Percentiles rank a stretch among this genome's conserved stretches.
phyloP scores from a whole-genome alignment of 1,140 invertebrate genomes.

The Saccostrea cuccullata region DNA sequence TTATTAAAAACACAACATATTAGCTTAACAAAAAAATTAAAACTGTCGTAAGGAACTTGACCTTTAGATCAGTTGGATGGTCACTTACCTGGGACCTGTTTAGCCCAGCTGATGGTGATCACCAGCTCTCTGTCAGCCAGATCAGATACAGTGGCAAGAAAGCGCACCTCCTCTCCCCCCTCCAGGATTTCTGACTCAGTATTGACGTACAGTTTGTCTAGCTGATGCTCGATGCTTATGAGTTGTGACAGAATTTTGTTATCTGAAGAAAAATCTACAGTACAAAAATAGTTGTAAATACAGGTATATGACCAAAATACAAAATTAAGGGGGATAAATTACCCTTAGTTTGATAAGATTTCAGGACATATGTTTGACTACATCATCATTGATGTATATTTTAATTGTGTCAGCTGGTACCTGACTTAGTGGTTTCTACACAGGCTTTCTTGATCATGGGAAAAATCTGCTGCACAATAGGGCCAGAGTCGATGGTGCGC shows the following conservation, averaged over 20 bases:
- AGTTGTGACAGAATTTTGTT: constrained; percentile 94
- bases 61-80: neutral
- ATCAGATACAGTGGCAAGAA: constrained; percentile 87
- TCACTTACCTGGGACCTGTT: constrained; percentile 92
- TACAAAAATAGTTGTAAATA: constrained; percentile 32
- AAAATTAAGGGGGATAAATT: neutral
- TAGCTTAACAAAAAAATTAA: too few species aligned
- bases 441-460: constrained; percentile 73
- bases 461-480: constrained; percentile 70
- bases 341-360: neutral
- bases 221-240: constrained; percentile 92
- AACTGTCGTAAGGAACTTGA: too few species aligned
- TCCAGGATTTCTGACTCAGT: constrained; percentile 83
- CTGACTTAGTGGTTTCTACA: constrained; percentile 58
- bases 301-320: neutral
- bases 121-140: constrained; percentile 96
- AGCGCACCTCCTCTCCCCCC: constrained; percentile 81
- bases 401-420: neutral
- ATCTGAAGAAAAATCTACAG: constrained; percentile 81
- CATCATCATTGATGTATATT: neutral
- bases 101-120: constrained; percentile 97
- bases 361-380: too few species aligned
- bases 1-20: too few species aligned
- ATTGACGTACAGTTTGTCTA: constrained; percentile 81
- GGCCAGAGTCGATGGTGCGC: constrained; percentile 70